Evolutionary conservation across 1,140 invertebrate species (phyloP).

Genomic region (Fopius arisanus): DNA sequence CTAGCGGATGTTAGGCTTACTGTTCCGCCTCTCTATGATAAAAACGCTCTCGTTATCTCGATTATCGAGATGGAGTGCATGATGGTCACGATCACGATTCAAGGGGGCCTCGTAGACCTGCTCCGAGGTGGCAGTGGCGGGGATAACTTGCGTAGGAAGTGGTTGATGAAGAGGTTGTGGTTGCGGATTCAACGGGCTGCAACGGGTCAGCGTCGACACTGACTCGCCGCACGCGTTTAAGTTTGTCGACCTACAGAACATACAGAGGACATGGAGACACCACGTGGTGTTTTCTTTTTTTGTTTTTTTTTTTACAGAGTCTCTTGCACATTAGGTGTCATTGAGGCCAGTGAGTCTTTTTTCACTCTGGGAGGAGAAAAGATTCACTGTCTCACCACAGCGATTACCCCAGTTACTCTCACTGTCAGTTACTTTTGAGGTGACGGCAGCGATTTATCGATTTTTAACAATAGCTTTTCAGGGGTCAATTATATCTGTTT

Average conservation of each 20-base stretch:
- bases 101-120: conserved; percentile 62
- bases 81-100: conserved; percentile 66
- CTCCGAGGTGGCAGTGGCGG: conserved; percentile 62
- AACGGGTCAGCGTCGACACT: conserved; percentile 66
- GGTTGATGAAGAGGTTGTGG: conserved; percentile 66
- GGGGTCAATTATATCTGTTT: too few relatives aligned
- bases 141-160: conserved; percentile 66
- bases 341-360: not conserved
- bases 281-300: conserved; percentile 44
- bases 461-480: conserved; percentile 11
- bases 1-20: conserved; percentile 70
- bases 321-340: not conserved
- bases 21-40: conserved; percentile 78
- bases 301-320: conserved; percentile 28
- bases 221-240: conserved; percentile 66
- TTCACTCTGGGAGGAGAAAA: not conserved
- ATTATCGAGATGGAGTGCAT: conserved; percentile 66
- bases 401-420: conserved; percentile 34
- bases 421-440: conserved; percentile 17
- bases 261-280: conserved; percentile 62
- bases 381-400: conserved; percentile 29
- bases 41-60: conserved; percentile 79
- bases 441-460: not conserved
- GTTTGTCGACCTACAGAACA: conserved; percentile 66
- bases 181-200: conserved; percentile 66